These are phyloP conservation scores for Ranitomeya imitator DNA, from an alignment of 2,113 vertebrate genomes.

Conservation along the genomic window DNA sequence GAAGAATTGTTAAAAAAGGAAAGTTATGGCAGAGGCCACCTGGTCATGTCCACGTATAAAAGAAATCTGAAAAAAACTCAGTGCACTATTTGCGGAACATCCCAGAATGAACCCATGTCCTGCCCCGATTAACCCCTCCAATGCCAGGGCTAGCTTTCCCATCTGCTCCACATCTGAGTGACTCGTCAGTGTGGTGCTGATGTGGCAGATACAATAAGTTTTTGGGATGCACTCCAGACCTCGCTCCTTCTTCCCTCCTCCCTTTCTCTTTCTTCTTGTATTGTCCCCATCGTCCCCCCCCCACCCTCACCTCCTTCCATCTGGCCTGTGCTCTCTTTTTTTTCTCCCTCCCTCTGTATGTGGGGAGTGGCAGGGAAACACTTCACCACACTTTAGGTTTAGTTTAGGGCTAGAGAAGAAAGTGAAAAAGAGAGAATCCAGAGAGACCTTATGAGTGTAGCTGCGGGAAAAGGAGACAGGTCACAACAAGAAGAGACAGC, in stretches of 20 bases:
- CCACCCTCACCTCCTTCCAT: neutral
- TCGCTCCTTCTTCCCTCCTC: conserved; percentile 15
- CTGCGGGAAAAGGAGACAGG: neutral
- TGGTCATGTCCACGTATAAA: conserved; percentile 40
- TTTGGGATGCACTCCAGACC: conserved; percentile 48
- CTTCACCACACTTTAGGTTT: conserved; percentile 11
- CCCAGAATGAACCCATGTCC: conserved; percentile 17
- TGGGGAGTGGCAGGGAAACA: conserved; percentile 14
- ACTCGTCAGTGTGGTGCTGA: conserved; percentile 51
- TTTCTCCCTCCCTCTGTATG: conserved; percentile 2
- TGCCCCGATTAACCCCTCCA: neutral
- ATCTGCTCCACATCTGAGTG: conserved; percentile 54
- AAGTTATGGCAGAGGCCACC: neutral
- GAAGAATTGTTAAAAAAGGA: neutral
- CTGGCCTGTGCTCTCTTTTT: conserved; percentile 2
- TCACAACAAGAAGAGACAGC: neutral
- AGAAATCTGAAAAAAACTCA: neutral
- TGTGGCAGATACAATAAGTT: conserved; percentile 55
- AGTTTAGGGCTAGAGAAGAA: neutral
- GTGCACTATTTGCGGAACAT: neutral
- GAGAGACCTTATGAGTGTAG: neutral
- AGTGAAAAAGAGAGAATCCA: conserved; percentile 13
- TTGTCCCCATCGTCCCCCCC: too few species aligned
- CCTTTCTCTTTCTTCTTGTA: conserved; percentile 5
- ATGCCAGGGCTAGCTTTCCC: neutral